These are phyloP conservation scores for Calyptomena viridis DNA, from an alignment of 2,113 vertebrate genomes.

Conservation along the genomic window DNA sequence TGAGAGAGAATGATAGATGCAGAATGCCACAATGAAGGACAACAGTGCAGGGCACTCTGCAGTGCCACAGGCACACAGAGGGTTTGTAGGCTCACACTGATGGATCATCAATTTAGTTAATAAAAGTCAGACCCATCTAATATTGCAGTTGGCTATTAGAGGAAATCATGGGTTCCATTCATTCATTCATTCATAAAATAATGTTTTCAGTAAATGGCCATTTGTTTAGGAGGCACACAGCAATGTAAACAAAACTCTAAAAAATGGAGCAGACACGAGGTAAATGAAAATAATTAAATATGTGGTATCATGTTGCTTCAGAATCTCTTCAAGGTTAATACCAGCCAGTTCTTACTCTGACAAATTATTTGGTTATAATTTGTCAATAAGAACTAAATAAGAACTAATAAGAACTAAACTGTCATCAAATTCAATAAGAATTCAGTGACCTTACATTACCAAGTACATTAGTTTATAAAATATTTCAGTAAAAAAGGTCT, in stretches of 20 bases:
- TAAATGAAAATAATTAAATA: neutral
- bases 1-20: neutral
- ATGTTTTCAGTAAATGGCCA: constrained; percentile 10
- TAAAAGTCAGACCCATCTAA: neutral
- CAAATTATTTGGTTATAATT: too few relatives aligned
- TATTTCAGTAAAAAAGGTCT: constrained; percentile 11
- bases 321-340: neutral
- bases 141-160: neutral
- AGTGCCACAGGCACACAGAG: neutral
- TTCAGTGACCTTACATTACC: neutral
- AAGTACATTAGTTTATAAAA: constrained; percentile 10
- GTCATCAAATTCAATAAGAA: neutral
- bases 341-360: neutral
- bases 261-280: neutral
- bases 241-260: neutral
- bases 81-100: neutral
- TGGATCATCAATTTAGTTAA: fast-evolving
- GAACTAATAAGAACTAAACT: too few relatives aligned
- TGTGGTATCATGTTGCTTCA: neutral
- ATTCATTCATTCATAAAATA: constrained; percentile 30
- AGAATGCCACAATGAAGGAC: neutral
- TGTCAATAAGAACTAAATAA: too few relatives aligned
- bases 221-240: neutral
- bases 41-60: neutral
- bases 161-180: constrained; percentile 19